A percentile compares a stretch with the other conserved stretches of the same genome.
These are phyloP conservation scores for Aurelia coerulea DNA, from an alignment of 30 jellyfish, hydroid and myxozoan genomes.

Conservation along the genomic window DNA sequence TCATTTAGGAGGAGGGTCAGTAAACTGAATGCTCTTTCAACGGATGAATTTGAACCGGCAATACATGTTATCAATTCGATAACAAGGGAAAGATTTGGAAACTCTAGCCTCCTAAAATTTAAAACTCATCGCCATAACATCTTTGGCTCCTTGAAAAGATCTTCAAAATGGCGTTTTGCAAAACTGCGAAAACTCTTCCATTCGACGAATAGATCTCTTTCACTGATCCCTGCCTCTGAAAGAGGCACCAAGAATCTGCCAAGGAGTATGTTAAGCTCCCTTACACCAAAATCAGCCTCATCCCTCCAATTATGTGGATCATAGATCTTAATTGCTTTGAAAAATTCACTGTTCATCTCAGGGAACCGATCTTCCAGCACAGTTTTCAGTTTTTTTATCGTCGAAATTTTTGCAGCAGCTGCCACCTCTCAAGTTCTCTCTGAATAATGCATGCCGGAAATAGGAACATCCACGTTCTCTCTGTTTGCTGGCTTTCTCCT, in stretches of 20 bases:
- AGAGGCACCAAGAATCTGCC: slow-evolving; percentile 31
- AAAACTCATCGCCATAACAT: slow-evolving; percentile 46
- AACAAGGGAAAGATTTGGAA: slow-evolving; percentile 50
- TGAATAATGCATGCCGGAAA: slow-evolving; percentile 39
- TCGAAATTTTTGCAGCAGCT: slow-evolving; percentile 13
- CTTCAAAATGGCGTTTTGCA: slow-evolving; percentile 19
- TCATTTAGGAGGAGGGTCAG: slow-evolving; percentile 53
- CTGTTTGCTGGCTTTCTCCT: slow-evolving; percentile 25
- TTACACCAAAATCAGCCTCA: slow-evolving; percentile 8
- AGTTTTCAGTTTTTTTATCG: slow-evolving; percentile 5
- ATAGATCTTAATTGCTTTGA: slow-evolving; percentile 1
- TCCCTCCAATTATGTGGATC: slow-evolving; percentile 38
- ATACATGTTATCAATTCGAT: slow-evolving; percentile 15
- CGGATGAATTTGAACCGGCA: slow-evolving; percentile 51
- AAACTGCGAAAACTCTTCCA: slow-evolving; percentile 45
- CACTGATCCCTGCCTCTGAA: slow-evolving; percentile 11
- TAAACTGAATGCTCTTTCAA: slow-evolving; percentile 57
- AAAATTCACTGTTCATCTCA: slow-evolving; percentile 20
- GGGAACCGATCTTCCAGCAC: slow-evolving; percentile 39
- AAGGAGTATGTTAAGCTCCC: slow-evolving; percentile 1
- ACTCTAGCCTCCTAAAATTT: slow-evolving; percentile 15
- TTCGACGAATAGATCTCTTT: slow-evolving; percentile 20
- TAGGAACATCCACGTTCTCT: slow-evolving; percentile 47
- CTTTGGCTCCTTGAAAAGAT: slow-evolving; percentile 37
- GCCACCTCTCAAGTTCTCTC: not conserved